A percentile compares a stretch with the other conserved stretches of the same genome.
Evolutionary conservation across 2,888 invertebrate species (phyloP).

Genomic region (Agelastica alni): DNA sequence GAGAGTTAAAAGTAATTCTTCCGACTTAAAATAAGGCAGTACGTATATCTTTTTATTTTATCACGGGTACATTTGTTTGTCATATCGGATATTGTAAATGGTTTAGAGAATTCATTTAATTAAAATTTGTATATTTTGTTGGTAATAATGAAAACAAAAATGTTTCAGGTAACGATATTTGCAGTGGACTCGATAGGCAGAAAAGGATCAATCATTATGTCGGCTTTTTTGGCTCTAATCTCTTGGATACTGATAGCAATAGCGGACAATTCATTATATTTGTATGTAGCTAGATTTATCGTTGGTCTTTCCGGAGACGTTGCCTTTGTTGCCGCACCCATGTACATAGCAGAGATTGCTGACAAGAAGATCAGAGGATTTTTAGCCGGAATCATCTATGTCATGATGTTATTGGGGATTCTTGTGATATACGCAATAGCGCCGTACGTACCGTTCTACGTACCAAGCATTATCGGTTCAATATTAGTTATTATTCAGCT

Average conservation of each 20-base stretch:
- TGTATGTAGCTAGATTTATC: constrained; percentile 52
- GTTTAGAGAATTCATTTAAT: no score
- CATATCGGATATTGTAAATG: no score
- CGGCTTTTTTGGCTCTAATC: constrained; percentile 49
- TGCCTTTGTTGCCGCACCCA: constrained; percentile 55
- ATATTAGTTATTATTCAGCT: constrained; percentile 49
- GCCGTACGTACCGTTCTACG: constrained; percentile 45
- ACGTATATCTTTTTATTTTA: no score
- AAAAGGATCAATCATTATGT: constrained; percentile 52
- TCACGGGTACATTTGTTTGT: no score
- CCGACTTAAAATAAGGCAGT: no score
- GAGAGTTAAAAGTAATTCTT: no score
- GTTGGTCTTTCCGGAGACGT: constrained; percentile 54
- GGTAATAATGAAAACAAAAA: no score
- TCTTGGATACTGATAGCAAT: constrained; percentile 53
- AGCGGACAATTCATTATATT: constrained; percentile 46
- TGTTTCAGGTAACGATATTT: constrained; percentile 46
- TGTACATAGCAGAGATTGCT: constrained; percentile 56
- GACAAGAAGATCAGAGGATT: constrained; percentile 54
- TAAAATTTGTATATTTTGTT: no score
- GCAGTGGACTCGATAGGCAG: constrained; percentile 50
- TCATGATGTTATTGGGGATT: constrained; percentile 55
- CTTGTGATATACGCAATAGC: constrained; percentile 52
- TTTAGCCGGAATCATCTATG: constrained; percentile 52
- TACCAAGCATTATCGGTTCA: constrained; percentile 45